phyloP scores from a whole-genome alignment of 2,113 vertebrate genomes.

The Pandion haliaetus region DNA sequence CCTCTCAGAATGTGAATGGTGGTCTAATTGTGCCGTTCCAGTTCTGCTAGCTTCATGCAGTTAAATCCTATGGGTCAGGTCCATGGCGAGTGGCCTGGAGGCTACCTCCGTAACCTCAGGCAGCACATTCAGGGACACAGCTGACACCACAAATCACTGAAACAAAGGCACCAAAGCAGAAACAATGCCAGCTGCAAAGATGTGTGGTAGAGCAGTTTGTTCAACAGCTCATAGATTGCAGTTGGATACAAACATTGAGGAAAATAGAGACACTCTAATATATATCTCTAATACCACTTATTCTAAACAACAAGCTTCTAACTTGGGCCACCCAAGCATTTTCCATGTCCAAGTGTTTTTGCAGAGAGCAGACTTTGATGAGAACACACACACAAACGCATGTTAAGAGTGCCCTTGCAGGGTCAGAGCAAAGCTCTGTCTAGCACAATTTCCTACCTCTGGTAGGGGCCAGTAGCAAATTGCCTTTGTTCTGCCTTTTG shows the following conservation, averaged over 20 bases:
- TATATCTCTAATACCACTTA: not conserved
- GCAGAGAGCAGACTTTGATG: not conserved
- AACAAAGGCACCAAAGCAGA: not conserved
- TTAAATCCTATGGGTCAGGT: not conserved
- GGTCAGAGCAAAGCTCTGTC: not conserved
- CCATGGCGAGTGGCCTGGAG: not conserved
- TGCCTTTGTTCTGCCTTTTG: not conserved
- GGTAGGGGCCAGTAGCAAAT: not conserved
- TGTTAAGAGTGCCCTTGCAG: too few species aligned
- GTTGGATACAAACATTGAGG: not conserved
- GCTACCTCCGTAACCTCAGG: not conserved
- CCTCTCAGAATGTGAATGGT: not conserved
- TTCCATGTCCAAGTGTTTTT: not conserved
- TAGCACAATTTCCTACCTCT: not conserved
- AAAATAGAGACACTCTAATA: not conserved
- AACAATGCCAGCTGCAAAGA: not conserved
- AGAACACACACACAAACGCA: not conserved
- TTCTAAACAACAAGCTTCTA: not conserved
- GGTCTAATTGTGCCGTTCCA: not conserved
- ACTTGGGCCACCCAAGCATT: not conserved
- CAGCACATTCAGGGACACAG: not conserved
- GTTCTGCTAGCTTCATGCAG: not conserved
- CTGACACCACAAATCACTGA: not conserved
- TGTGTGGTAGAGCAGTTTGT: not conserved
- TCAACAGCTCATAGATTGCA: not conserved